A percentile compares a stretch with the other conserved stretches of the same genome.
Conservation (phyloP, 2,113 vertebrate species). For the Pluvialis apricaria region DNA sequence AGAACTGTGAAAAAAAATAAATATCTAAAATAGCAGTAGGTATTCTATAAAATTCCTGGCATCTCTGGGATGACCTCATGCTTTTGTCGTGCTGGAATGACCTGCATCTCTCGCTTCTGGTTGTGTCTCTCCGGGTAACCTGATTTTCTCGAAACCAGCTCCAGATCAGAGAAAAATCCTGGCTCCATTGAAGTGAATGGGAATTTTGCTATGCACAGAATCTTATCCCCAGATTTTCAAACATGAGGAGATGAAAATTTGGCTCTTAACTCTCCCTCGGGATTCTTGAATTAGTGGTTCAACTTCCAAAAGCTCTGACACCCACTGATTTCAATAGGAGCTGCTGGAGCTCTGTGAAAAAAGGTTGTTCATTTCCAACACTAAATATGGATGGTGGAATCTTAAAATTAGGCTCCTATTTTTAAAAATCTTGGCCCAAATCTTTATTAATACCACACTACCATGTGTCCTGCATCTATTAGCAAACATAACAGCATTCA, state of each 20-base stretch:
- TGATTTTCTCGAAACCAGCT: neutral
- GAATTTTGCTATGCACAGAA: neutral
- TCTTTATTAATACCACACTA: constrained; percentile 10
- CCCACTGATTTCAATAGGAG: constrained; percentile 36
- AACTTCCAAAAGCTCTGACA: constrained; percentile 27
- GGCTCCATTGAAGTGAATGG: neutral
- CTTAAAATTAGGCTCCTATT: constrained; percentile 32
- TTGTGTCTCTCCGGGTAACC: neutral
- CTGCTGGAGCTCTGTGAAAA: constrained; percentile 20
- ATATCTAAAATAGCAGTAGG: neutral
- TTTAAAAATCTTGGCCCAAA: constrained; percentile 46
- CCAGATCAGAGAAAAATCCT: neutral
- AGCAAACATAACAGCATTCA: neutral
- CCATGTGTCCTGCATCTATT: constrained; percentile 1
- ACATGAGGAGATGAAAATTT: neutral
- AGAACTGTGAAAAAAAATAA: neutral
- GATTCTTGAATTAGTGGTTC: constrained; percentile 16
- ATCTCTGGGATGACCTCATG: neutral
- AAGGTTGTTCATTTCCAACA: constrained; percentile 13
- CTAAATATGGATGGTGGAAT: constrained; percentile 49
- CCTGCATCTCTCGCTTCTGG: neutral
- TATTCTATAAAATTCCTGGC: neutral
- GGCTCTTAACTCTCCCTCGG: neutral
- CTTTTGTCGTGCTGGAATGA: neutral
- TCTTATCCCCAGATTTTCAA: constrained; percentile 12